Base-by-base conservation (phyloP, 2,113 vertebrate species). In the Proterorhinus semilunaris region DNA sequence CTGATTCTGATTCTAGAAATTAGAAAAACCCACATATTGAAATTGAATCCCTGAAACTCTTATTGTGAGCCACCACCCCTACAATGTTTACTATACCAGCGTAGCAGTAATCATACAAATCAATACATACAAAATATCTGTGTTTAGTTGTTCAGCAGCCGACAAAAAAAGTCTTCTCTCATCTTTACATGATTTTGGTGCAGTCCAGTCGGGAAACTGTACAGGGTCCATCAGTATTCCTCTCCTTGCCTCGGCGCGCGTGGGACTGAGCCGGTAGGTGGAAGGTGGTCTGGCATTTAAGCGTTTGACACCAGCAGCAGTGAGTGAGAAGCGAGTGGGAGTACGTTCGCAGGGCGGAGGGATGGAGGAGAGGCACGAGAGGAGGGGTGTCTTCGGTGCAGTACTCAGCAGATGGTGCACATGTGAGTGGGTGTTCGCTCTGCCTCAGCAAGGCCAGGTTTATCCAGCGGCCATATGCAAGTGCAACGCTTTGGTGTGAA, bases 251-350 rank as follows among this genome's bases (percentile, higher is more conserved):
- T 78, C 68, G 65, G 74, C 55, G 71, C 74, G 73, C 62, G 83
- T 69, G 75, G 71, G 72, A 77, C 62, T 58, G 76, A 79, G 72
- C 67, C 43, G 45, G 68, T 74, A 73, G 85, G 82, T 86, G 76
- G 77, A 81, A 85, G 83, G 76, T 75, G 75, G 79, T 84, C 79
- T 84, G 88, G 81, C 82, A 89, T 88, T 89, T 89, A 85, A 85
- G 75, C 7, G 6, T 64, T 84, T 81, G 75, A 86, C 79, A 85
- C 75, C 51, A 75, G 80, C 76, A 58, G 36, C 11, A 67, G 59
- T 68, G 76, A 81, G 78, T 62, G 76, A 62, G 68, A 70, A 76
- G 79, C 57, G 77, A 10, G 68, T 73, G 70, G 61, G 68, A 42
- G 74, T 45, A 45, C 6, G 44, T 63, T n/a, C 0, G 48, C n/a